phyloP scores from a whole-genome alignment of 1,140 invertebrate species.

The Cherax destructor region DNA sequence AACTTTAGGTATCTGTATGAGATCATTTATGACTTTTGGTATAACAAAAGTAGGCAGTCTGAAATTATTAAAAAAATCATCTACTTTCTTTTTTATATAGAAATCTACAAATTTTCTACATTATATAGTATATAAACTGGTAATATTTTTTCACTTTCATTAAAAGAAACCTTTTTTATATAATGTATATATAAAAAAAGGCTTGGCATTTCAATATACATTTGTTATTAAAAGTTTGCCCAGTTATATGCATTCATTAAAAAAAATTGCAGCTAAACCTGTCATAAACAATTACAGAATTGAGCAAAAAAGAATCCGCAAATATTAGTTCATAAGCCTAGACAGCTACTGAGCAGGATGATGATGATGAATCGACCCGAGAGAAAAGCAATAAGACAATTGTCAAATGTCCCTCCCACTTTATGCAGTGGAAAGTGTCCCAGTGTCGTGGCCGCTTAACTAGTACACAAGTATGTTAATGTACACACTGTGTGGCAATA shows the following conservation, averaged over 20 bases:
- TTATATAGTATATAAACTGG: not conserved
- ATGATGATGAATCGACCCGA: slow-evolving; percentile 8
- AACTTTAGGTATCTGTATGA: slow-evolving; percentile 38
- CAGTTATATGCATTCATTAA: not conserved
- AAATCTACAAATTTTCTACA: not conserved
- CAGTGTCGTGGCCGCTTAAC: no score
- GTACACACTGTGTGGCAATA: no score
- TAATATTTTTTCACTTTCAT: not conserved
- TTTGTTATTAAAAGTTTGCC: not conserved
- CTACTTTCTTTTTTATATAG: not conserved
- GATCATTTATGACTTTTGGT: slow-evolving; percentile 37
- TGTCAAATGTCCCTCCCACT: no score
- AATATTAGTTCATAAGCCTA: slow-evolving; percentile 32
- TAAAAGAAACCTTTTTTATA: not conserved
- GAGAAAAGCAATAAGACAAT: not conserved
- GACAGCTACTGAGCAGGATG: slow-evolving; percentile 53
- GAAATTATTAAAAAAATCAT: not conserved
- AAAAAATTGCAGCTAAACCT: slow-evolving; percentile 35
- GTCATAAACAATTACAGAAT: slow-evolving; percentile 41
- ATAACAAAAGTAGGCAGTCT: not conserved
- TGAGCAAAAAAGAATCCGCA: slow-evolving; percentile 59
- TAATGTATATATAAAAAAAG: not conserved
- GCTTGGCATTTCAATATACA: slow-evolving; percentile 12
- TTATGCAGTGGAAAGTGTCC: no score
- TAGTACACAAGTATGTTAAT: no score